phyloP scores from a whole-genome alignment of 2,888 invertebrate species.

The Sarcophaga carnaria region DNA sequence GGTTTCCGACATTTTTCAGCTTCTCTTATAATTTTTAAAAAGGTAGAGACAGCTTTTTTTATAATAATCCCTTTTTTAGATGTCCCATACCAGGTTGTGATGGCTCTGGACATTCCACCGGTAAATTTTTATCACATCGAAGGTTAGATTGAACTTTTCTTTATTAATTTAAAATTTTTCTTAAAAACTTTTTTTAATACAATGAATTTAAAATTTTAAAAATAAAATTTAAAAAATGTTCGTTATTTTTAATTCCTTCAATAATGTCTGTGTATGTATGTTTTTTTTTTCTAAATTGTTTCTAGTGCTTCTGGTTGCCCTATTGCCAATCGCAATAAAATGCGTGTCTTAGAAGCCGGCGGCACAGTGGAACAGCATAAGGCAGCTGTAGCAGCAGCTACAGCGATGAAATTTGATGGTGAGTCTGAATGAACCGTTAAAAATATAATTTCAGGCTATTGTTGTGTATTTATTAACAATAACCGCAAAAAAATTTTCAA shows the following conservation, averaged over 20 bases:
- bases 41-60: conserved; percentile 52
- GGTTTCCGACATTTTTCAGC: conserved; percentile 37
- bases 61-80: conserved; percentile 82
- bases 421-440: conserved; percentile 83
- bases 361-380: conserved; percentile 94
- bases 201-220: no score
- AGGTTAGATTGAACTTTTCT: conserved; percentile 84
- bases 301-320: conserved; percentile 97
- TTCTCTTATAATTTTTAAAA: not conserved
- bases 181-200: no score
- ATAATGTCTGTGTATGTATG: not conserved
- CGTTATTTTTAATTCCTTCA: not conserved
- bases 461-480: no score
- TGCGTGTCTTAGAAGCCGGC: conserved; percentile 93
- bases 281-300: conserved; percentile 71
- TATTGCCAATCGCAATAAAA: conserved; percentile 96
- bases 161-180: no score
- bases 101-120: conserved; percentile 98
- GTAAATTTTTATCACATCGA: conserved; percentile 98
- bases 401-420: conserved; percentile 94
- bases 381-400: conserved; percentile 90
- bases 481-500: no score
- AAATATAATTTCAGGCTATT: no score
- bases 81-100: conserved; percentile 98
- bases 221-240: not conserved